phyloP scores from a whole-genome alignment of 2,888 invertebrate genomes.

The Hirtodrosophila histrioides region DNA sequence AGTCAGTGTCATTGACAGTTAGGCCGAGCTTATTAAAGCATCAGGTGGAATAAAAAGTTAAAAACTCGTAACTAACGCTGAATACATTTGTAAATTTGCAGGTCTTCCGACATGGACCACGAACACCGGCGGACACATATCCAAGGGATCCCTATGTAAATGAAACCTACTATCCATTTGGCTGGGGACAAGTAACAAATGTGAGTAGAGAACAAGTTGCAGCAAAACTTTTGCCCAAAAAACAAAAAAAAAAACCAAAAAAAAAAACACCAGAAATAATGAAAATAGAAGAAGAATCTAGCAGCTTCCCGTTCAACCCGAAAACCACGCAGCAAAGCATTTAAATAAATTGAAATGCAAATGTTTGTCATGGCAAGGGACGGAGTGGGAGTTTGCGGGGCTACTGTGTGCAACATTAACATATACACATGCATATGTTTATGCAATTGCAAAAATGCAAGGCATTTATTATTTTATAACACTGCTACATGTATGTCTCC shows the following conservation, averaged over 20 bases:
- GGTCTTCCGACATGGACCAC: constrained; percentile 92
- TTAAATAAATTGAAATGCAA: constrained; percentile 81
- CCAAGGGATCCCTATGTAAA: constrained; percentile 89
- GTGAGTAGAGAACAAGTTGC: constrained; percentile 85
- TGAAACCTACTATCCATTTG: constrained; percentile 89
- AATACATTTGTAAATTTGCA: constrained; percentile 78
- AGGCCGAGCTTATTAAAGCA: constrained; percentile 32
- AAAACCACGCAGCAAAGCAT: constrained; percentile 66
- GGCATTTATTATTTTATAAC: constrained; percentile 80
- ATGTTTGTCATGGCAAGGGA: constrained; percentile 49
- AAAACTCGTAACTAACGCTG: constrained; percentile 38
- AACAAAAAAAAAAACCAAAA: constrained; percentile 15
- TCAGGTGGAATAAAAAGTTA: constrained; percentile 4
- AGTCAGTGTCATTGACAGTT: constrained; percentile 3
- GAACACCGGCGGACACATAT: constrained; percentile 91
- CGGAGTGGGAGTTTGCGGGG: not conserved
- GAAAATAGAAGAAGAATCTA: constrained; percentile 14
- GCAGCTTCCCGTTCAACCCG: constrained; percentile 33
- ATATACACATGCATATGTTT: constrained; percentile 79
- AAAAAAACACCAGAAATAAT: constrained; percentile 1
- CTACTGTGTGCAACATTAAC: constrained; percentile 66
- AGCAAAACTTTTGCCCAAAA: constrained; percentile 53
- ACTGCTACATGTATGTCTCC: constrained; percentile 47
- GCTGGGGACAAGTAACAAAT: constrained; percentile 92
- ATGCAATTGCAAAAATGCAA: constrained; percentile 80